Conservation (phyloP, 2,113 vertebrate genomes). For the Anser cygnoides region DNA sequence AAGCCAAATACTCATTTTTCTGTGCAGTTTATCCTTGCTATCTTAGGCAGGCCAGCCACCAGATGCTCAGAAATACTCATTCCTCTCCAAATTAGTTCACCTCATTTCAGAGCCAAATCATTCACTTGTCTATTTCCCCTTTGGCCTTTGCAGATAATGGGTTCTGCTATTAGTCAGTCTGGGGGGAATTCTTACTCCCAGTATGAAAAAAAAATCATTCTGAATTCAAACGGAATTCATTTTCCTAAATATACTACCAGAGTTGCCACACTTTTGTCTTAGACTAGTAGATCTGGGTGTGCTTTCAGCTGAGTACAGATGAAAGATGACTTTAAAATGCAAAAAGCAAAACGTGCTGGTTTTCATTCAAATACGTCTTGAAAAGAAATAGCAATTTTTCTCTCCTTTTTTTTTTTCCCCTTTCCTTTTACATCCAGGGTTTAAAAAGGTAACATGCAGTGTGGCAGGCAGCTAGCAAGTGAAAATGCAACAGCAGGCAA, state of each 20-base stretch:
- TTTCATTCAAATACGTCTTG: background rate
- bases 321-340: constrained; percentile 20
- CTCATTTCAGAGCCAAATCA: constrained; percentile 57
- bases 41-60: constrained; percentile 34
- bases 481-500: background rate
- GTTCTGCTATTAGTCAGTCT: constrained; percentile 30
- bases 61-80: constrained; percentile 59
- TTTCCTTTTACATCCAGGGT: background rate
- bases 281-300: background rate
- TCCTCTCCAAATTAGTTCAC: constrained; percentile 66
- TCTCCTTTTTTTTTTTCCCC: background rate
- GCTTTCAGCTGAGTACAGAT: background rate
- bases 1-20: constrained; percentile 9
- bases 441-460: background rate
- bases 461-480: background rate
- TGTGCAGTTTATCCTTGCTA: background rate
- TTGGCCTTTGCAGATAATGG: constrained; percentile 66
- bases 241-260: background rate
- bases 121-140: constrained; percentile 52
- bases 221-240: constrained; percentile 42
- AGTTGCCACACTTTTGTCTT: background rate
- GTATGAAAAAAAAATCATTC: constrained; percentile 1
- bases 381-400: background rate
- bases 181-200: constrained; percentile 46
- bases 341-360: background rate